Conservation (phyloP, 2,888 invertebrate genomes). For the Glaucopsyche alexis region DNA sequence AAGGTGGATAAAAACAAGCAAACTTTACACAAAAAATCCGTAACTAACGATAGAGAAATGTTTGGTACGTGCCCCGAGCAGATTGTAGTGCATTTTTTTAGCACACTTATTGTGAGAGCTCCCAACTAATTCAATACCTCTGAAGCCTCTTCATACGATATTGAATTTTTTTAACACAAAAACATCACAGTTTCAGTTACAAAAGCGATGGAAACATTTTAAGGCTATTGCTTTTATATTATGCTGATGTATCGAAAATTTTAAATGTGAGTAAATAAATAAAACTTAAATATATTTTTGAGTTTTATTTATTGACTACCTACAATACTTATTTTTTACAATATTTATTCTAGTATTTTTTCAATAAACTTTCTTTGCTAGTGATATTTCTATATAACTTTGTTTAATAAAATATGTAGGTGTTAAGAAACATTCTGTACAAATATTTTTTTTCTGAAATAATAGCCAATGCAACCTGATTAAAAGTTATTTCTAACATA, state of each 20-base stretch:
- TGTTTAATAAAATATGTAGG: too few relatives aligned
- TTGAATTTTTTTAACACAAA: background rate
- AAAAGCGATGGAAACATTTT: background rate
- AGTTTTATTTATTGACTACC: too few relatives aligned
- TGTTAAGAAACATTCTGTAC: too few relatives aligned
- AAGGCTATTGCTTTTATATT: background rate
- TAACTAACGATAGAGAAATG: background rate
- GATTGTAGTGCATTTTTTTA: background rate
- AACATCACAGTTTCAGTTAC: background rate
- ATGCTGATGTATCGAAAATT: background rate
- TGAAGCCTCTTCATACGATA: background rate
- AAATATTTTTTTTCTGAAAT: too few relatives aligned
- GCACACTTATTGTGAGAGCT: background rate
- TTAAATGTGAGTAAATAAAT: too few relatives aligned
- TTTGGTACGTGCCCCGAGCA: background rate
- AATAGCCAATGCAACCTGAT: too few relatives aligned
- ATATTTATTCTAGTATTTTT: too few relatives aligned
- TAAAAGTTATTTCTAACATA: too few relatives aligned
- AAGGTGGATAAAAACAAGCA: background rate
- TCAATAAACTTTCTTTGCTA: too few relatives aligned
- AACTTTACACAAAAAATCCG: background rate
- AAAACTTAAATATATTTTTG: too few relatives aligned
- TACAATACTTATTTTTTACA: too few relatives aligned
- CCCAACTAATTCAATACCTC: constrained; percentile 3
- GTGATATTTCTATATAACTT: too few relatives aligned